Evolutionary conservation across 2,888 invertebrate species (phyloP), one percentile per base, ranked within the genome.

Genomic region (Leptinotarsa haldemani): DNA sequence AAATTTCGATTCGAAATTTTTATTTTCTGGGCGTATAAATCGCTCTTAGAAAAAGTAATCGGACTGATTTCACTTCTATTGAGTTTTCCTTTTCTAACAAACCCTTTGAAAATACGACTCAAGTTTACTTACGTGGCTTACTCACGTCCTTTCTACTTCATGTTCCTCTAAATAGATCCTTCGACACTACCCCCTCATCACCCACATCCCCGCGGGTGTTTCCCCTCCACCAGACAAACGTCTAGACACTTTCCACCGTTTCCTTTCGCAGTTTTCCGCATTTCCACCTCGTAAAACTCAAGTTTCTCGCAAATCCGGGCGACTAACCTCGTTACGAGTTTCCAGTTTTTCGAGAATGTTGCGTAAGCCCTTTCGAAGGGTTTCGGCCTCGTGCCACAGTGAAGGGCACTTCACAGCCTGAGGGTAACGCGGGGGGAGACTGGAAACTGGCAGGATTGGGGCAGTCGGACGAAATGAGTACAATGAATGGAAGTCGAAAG

Each of bases 281-380:
- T 56, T 68, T 56, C 46, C 56, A 68, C 67, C 40, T 56, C 46
- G 68, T 56, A 56, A 46, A 61, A 56, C 30, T 7, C 66, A 48
- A 48, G 25, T 25, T 22, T 9, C 50, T 50, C 53, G 46, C 67
- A 50, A 50, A 67, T 63, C 65, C 71, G 47, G 50, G 67, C 63
- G 58, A 67, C 66, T 71, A 71, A 71, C 66, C 67, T 71, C 53
- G 61, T 71, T 71, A 61, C 46, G 67, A 50, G 46, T 66, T 71
- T 53, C 40, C 67, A 40, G 61, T 40, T 61, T 30, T 13, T 25
- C 12, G 61, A 16, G 16, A 61, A 61, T 30, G 61, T 25, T 61
- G n/a, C 25, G 61, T 30, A 61, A 61, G 16, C 61, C 30, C n/a
- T 9, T 40, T 61, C n/a, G 30, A 30, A 61, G 40, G 61, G 61